Base-by-base conservation (phyloP, 2,888 invertebrate species). In the Drosophila setosimentum region DNA sequence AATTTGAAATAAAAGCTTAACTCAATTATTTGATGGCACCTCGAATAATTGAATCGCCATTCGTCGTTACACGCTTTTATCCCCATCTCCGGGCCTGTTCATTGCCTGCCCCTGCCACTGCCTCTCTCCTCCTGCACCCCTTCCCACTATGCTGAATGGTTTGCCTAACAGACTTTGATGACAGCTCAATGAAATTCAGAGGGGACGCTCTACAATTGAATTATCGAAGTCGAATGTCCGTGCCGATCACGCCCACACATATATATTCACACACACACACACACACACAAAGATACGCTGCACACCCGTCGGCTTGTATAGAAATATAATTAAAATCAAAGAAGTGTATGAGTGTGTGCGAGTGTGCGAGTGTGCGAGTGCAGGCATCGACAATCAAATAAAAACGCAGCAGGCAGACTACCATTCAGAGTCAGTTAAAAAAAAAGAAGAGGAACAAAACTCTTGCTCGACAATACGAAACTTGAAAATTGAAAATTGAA, bases 21-120 rank as follows among this genome's bases (percentile, higher is more conserved):
- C 76, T 84, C 76, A 87, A 84, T 87, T 87, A 82, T 73, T 75
- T 75, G 85, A 71, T 67, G 80, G 70, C 83, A 80, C 78, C 78
- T 82, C 80, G 72, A 82, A 74, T 78, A 87, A 87, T 80, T 80
- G 80, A 87, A 87, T 85, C 73, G 80, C 71, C 82, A 79, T 71
- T 80, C 74, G 24, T 33, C 8, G 55, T n/a, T 40, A 21, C 57
- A 50, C 29, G 21, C 30, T 21, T 18, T 10, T 16, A 27, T 18
- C 18, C 49, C 49, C 27, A 16, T 24, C 48, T 42, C 5, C 21
- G 1, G 42, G 2, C 18, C 10, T 18, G 35, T 7, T 7, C 29
- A 4, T 7, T 4, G 21, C 13, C 21, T 21, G 21, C 21, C 21
- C 11, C 21, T 1, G n/a, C 21, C 42, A 3, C 33, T 2, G 32